A percentile compares a stretch with the other conserved stretches of the same genome.
These are phyloP conservation scores for Muraenolepis orangiensis DNA, from an alignment of 2,797 vertebrate species.

Conservation along the genomic window DNA sequence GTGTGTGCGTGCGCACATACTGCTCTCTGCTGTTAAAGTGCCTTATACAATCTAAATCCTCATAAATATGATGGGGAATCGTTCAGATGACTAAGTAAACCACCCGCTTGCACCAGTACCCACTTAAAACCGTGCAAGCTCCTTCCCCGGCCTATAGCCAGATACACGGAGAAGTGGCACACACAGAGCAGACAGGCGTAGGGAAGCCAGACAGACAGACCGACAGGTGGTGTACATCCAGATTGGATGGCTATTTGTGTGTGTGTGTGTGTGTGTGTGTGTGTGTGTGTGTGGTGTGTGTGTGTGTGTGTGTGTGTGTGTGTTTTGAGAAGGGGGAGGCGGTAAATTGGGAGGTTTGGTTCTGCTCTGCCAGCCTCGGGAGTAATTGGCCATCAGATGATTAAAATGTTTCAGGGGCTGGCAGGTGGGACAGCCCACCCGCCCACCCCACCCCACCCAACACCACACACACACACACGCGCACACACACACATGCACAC, in stretches of 20 bases:
- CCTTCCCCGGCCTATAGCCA: neutral
- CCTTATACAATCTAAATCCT: neutral
- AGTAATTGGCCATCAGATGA: conserved; percentile 69
- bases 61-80: neutral
- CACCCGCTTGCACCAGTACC: too few species aligned
- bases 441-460: neutral
- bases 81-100: too few species aligned
- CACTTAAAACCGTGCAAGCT: neutral
- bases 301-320: conserved; percentile 15
- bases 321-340: conserved; percentile 24
- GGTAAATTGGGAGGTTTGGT: conserved; percentile 47
- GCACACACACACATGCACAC: conserved; percentile 2
- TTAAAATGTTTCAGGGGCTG: conserved; percentile 61
- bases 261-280: conserved; percentile 28
- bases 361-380: conserved; percentile 60
- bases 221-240: conserved; percentile 28
- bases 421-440: conserved; percentile 43
- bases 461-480: neutral
- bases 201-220: conserved; percentile 35
- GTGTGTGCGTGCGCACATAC: neutral
- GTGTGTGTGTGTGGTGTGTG: conserved; percentile 10
- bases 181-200: conserved; percentile 43
- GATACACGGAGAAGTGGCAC: conserved; percentile 3
- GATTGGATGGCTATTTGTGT: conserved; percentile 6
- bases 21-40: neutral